phyloP scores from a whole-genome alignment of 2,888 invertebrate species.

The Hecatera dysodea region DNA sequence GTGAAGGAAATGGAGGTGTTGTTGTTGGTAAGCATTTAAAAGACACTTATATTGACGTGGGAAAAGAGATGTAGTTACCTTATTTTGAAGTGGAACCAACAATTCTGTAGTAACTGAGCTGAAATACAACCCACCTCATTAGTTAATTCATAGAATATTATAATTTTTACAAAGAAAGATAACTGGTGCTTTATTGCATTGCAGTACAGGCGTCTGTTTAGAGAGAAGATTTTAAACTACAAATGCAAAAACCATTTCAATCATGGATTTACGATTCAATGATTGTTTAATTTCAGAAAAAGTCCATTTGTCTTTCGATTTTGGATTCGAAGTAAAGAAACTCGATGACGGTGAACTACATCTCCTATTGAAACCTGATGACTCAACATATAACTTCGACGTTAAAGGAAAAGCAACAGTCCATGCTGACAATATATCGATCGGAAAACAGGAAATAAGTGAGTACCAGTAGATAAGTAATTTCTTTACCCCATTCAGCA shows the following conservation, averaged over 20 bases:
- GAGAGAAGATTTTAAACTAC: not conserved
- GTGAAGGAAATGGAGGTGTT: conserved; percentile 43
- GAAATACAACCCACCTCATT: no score
- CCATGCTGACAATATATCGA: conserved; percentile 29
- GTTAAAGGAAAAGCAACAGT: conserved; percentile 34
- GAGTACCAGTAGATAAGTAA: conserved; percentile 22
- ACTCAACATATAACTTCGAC: conserved; percentile 3
- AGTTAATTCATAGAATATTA: no score
- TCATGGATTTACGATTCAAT: not conserved
- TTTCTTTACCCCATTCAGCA: not conserved
- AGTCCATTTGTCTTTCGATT: conserved; percentile 22
- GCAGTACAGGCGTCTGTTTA: no score
- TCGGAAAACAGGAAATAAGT: conserved; percentile 60
- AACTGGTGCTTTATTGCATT: no score
- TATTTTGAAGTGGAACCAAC: not conserved
- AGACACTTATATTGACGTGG: not conserved
- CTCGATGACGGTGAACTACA: conserved; percentile 49
- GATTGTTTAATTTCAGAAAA: conserved; percentile 41
- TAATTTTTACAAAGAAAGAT: no score
- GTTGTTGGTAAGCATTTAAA: conserved; percentile 36
- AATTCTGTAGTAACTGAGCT: no score
- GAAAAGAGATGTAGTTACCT: not conserved
- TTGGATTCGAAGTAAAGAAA: conserved; percentile 42
- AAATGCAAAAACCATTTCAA: not conserved
- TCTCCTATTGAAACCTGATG: conserved; percentile 11